These are phyloP conservation scores for Aporophyla lueneburgensis DNA, from an alignment of 2,888 invertebrate genomes.

Conservation along the genomic window DNA sequence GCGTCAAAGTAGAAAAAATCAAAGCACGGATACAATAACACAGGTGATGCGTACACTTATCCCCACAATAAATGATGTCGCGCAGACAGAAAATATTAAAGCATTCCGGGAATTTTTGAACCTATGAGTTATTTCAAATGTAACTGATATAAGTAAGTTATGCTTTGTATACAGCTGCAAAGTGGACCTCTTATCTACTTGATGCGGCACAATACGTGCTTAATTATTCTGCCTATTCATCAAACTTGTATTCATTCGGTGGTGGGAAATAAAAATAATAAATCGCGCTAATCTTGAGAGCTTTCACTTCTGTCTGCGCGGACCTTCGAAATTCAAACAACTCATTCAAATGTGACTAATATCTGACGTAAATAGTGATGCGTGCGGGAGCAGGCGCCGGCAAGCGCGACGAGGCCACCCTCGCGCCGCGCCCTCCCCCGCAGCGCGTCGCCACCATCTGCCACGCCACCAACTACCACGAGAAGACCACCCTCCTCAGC, in stretches of 20 bases:
- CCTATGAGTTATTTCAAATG: no score
- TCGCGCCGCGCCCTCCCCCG: constrained; percentile 91
- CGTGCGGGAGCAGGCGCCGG: constrained; percentile 80
- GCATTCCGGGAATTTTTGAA: background rate
- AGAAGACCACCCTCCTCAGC: constrained; percentile 98
- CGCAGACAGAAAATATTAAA: constrained; percentile 15
- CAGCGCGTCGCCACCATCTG: constrained; percentile 95
- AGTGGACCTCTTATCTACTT: no score
- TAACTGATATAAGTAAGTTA: background rate
- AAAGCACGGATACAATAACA: constrained; percentile 36
- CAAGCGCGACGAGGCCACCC: constrained; percentile 85
- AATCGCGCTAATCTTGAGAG: constrained; percentile 27
- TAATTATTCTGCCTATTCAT: no score
- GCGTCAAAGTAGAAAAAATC: constrained; percentile 22
- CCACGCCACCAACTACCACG: constrained; percentile 95
- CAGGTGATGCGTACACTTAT: constrained; percentile 23
- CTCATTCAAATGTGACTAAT: constrained; percentile 39
- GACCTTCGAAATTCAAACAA: background rate
- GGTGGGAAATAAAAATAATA: background rate
- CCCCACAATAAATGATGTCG: background rate
- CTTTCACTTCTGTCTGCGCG: constrained; percentile 15
- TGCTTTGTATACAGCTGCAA: background rate
- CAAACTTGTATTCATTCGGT: background rate
- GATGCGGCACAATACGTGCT: no score
- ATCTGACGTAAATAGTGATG: constrained; percentile 79